phyloP scores from a whole-genome alignment of 2,888 invertebrate genomes.

The Hydriomena furcata region DNA sequence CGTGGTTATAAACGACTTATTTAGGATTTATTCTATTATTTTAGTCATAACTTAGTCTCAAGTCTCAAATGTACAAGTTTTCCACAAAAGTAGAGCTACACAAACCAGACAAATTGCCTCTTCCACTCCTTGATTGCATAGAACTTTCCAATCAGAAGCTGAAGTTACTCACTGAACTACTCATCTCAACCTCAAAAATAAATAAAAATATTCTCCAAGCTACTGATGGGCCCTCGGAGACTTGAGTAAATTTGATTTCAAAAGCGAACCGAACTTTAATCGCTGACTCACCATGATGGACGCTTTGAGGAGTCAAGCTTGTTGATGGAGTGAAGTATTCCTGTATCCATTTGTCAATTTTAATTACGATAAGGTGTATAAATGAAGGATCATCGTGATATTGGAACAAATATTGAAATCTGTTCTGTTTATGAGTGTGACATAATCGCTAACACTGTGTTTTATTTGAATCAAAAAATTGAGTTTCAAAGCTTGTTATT shows the following conservation, averaged over 20 bases:
- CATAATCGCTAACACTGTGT: not conserved
- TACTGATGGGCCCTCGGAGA: conserved; percentile 19
- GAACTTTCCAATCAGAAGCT: conserved; percentile 5
- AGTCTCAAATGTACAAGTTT: too few relatives aligned
- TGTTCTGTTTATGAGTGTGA: conserved; percentile 23
- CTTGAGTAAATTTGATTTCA: conserved; percentile 33
- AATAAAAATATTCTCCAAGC: conserved; percentile 20
- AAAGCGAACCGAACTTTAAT: conserved; percentile 36
- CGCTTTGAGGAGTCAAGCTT: conserved; percentile 45
- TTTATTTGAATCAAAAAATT: too few relatives aligned
- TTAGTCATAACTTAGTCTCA: too few relatives aligned
- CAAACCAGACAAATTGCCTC: not conserved
- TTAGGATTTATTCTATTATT: too few relatives aligned
- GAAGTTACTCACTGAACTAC: conserved; percentile 15
- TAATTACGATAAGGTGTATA: conserved; percentile 58
- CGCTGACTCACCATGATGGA: conserved; percentile 60
- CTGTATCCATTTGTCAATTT: conserved; percentile 62
- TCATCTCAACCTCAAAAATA: conserved; percentile 6
- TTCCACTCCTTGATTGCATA: not conserved
- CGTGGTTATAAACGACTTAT: not conserved
- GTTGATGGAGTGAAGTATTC: conserved; percentile 57
- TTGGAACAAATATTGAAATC: conserved; percentile 11
- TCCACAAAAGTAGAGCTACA: too few relatives aligned
- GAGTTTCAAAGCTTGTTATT: too few relatives aligned
- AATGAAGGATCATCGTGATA: conserved; percentile 42